Evolutionary conservation across 2,113 vertebrate species (phyloP).

Genomic region (Pelusios castaneus): DNA sequence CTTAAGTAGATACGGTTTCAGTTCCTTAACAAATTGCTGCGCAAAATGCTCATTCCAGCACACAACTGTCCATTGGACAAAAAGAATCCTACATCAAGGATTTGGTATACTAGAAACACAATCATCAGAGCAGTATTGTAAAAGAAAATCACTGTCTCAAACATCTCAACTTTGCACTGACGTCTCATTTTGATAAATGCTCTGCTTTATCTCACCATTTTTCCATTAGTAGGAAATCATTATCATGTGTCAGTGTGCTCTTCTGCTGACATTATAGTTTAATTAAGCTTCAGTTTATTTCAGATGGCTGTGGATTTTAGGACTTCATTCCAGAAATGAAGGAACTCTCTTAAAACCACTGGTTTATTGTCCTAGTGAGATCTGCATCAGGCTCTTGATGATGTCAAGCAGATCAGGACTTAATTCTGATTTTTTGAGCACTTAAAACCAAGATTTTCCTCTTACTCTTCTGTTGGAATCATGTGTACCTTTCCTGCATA

Average conservation of each 20-base stretch:
- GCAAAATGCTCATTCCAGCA: neutral
- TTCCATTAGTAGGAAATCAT: conserved; percentile 3
- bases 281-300: conserved; percentile 31
- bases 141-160: neutral
- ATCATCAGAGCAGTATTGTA: accelerated
- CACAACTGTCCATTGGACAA: neutral
- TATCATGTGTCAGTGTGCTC: neutral
- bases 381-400: neutral
- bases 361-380: conserved; percentile 5
- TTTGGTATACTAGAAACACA: neutral
- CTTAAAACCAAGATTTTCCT: neutral
- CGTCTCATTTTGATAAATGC: conserved; percentile 24
- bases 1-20: neutral
- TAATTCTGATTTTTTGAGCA: neutral
- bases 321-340: conserved; percentile 34
- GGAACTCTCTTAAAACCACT: neutral
- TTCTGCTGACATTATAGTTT: neutral
- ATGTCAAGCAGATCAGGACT: neutral
- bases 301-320: neutral
- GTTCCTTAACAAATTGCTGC: neutral
- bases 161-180: neutral
- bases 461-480: neutral
- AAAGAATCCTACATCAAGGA: neutral
- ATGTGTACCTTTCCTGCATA: neutral
- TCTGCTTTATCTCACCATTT: neutral